phyloP scores from a whole-genome alignment of 2,797 vertebrate species.

The Gadopsis bispinosus region DNA sequence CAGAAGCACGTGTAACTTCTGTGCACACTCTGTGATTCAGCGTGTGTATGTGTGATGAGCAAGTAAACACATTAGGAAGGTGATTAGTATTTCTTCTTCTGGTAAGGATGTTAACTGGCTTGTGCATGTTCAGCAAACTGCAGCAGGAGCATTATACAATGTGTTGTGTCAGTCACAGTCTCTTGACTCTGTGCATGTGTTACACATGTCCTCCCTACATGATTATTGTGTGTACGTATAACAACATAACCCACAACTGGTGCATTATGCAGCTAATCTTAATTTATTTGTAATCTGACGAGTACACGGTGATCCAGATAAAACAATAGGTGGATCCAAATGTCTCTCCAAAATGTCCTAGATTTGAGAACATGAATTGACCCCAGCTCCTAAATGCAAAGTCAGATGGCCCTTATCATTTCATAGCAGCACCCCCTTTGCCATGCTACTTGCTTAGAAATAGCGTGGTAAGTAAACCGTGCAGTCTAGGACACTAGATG shows the following conservation, averaged over 20 bases:
- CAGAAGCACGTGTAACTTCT: not conserved
- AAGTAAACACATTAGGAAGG: not conserved
- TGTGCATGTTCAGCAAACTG: not conserved
- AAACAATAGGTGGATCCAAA: conserved; percentile 15
- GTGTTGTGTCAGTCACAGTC: conserved; percentile 17
- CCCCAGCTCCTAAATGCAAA: not conserved
- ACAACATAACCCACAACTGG: not conserved
- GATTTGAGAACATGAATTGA: conserved; percentile 12
- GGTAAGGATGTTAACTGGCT: not conserved
- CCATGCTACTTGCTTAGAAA: not conserved
- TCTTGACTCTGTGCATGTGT: conserved; percentile 33
- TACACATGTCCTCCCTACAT: conserved; percentile 15
- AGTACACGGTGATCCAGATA: conserved; percentile 29
- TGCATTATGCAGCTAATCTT: conserved; percentile 25
- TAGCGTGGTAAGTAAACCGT: conserved; percentile 32
- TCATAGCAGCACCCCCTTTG: not conserved
- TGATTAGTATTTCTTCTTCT: not conserved
- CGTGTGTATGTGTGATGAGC: conserved; percentile 7
- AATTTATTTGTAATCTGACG: conserved; percentile 23
- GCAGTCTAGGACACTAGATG: not conserved
- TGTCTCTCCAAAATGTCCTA: conserved; percentile 3
- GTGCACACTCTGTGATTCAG: conserved; percentile 3
- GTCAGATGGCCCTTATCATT: not conserved
- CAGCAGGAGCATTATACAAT: not conserved
- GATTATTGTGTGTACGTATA: not conserved